These are phyloP conservation scores for Teleopsis dalmanni DNA, from an alignment of 1,140 invertebrate species.

Conservation along the genomic window DNA sequence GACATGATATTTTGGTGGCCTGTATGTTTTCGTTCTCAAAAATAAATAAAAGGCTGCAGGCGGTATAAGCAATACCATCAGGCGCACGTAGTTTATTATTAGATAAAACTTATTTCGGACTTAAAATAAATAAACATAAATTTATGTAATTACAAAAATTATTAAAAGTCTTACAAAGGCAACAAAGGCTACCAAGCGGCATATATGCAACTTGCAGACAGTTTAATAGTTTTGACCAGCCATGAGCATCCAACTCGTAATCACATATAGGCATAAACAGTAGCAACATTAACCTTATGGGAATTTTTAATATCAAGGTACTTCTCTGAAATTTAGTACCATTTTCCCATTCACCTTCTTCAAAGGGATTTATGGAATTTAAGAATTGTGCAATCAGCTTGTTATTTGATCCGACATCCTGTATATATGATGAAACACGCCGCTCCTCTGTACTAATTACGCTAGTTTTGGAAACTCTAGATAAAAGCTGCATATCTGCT, in stretches of 20 bases:
- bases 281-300: conserved; percentile 7
- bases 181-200: conserved; percentile 5
- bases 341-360: conserved; percentile 3
- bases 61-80: conserved; percentile 4
- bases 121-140: neutral
- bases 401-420: conserved; percentile 11
- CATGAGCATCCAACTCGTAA: conserved; percentile 12
- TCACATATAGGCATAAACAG: conserved; percentile 12
- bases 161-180: conserved; percentile 6
- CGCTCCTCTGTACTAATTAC: neutral
- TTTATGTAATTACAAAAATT: neutral
- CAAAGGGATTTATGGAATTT: conserved; percentile 36
- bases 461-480: too few relatives aligned
- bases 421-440: neutral
- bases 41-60: conserved; percentile 7
- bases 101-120: neutral
- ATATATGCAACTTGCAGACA: conserved; percentile 11
- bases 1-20: conserved; percentile 13
- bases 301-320: conserved; percentile 2
- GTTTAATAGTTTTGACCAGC: conserved; percentile 20
- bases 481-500: too few relatives aligned
- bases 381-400: conserved; percentile 48
- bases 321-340: neutral
- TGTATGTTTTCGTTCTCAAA: conserved; percentile 10
- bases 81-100: neutral